A percentile compares a stretch with the other conserved stretches of the same genome.
phyloP scores from a whole-genome alignment of 2,888 invertebrate genomes.

The Caenorhabditis uteleia region DNA sequence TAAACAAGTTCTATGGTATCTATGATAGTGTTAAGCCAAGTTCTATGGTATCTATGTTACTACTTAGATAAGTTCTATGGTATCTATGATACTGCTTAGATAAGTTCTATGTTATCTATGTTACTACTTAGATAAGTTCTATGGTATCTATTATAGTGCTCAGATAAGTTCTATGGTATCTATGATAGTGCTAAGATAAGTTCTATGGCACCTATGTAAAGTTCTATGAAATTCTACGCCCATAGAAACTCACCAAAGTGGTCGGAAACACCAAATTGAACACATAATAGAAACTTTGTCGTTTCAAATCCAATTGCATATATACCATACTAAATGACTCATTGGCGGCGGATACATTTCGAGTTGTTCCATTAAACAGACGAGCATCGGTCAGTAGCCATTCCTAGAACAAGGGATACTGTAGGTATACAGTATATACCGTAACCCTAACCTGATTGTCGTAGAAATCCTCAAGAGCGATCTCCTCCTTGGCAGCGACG shows the following conservation, averaged over 20 bases:
- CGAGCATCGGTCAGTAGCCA: slow-evolving; percentile 58
- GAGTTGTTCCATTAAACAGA: slow-evolving; percentile 59
- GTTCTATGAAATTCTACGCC: no score
- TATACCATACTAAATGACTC: slow-evolving; percentile 66
- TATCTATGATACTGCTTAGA: no score
- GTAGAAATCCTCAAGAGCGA: slow-evolving; percentile 67
- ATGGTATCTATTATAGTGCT: no score
- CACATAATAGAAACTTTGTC: slow-evolving; percentile 73
- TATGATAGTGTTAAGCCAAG: no score
- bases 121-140: no score
- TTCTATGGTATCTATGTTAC: no score
- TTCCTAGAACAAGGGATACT: slow-evolving; percentile 33
- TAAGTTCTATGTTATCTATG: no score
- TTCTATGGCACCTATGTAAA: no score
- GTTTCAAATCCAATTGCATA: slow-evolving; percentile 60
- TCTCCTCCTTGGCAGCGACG: slow-evolving; percentile 58
- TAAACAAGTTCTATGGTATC: no score
- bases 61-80: no score
- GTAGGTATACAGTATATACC: neutral
- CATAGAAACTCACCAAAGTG: slow-evolving; percentile 70
- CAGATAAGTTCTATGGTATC: no score
- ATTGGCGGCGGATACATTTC: slow-evolving; percentile 52
- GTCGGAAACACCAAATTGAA: slow-evolving; percentile 74
- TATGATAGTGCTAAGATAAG: no score
- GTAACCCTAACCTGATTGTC: slow-evolving; percentile 62